phyloP scores from a whole-genome alignment of 2,113 vertebrate genomes.

The Bothrops jararaca region DNA sequence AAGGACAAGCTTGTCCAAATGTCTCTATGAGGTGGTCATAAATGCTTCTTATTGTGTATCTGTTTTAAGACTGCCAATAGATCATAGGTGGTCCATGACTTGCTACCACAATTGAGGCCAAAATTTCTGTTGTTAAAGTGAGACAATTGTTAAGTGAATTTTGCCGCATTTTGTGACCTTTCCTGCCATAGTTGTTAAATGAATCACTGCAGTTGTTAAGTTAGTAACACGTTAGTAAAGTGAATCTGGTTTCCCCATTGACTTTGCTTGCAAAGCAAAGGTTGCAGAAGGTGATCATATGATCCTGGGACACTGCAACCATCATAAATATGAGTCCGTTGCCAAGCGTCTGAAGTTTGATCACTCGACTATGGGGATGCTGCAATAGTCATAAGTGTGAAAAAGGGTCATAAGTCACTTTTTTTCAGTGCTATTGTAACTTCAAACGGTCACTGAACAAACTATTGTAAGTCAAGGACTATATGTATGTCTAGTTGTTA shows the following conservation, averaged over 20 bases:
- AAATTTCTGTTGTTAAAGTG: background rate
- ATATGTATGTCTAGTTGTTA: background rate
- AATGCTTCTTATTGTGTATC: background rate
- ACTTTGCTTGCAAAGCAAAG: background rate
- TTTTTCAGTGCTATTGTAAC: background rate
- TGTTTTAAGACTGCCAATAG: background rate
- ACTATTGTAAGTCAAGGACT: background rate
- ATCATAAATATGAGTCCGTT: background rate
- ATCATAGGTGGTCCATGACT: background rate
- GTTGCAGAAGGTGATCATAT: background rate
- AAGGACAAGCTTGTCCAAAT: background rate
- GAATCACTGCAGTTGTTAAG: background rate
- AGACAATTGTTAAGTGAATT: background rate
- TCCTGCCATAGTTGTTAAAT: background rate
- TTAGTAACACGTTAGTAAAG: background rate
- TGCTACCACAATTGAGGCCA: background rate
- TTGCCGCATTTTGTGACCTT: background rate
- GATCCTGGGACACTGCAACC: background rate
- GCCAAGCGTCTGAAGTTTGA: background rate
- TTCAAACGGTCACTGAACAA: background rate
- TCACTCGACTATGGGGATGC: background rate
- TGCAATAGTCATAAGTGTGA: background rate
- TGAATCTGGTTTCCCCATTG: background rate
- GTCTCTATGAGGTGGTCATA: background rate
- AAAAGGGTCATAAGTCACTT: background rate